phyloP scores from a whole-genome alignment of 2,888 invertebrate genomes.

The Drosophila acutilabella region DNA sequence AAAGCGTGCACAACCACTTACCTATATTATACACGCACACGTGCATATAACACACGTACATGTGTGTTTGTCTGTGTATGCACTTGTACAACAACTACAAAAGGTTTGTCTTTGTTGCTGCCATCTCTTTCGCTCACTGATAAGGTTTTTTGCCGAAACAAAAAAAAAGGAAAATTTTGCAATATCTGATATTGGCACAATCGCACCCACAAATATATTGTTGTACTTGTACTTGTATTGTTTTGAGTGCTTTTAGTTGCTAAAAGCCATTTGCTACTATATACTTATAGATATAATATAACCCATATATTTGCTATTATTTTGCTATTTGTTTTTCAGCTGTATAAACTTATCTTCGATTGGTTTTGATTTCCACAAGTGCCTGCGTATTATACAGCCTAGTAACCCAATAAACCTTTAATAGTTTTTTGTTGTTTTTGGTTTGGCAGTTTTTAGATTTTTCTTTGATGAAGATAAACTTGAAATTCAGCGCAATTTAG shows the following conservation, averaged over 20 bases:
- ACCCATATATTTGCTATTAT: constrained; percentile 7
- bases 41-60: constrained; percentile 4
- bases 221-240: constrained; percentile 17
- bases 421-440: no score
- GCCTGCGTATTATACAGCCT: neutral
- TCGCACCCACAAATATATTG: constrained; percentile 14
- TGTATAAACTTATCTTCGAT: constrained; percentile 1
- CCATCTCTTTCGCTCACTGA: constrained; percentile 25
- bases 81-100: constrained; percentile 31
- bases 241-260: constrained; percentile 38
- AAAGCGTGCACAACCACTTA: constrained; percentile 47
- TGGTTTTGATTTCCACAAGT: constrained; percentile 3
- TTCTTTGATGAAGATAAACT: neutral
- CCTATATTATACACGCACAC: constrained; percentile 21
- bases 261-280: constrained; percentile 35
- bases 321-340: constrained; percentile 1
- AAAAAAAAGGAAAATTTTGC: constrained; percentile 46
- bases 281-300: constrained; percentile 11
- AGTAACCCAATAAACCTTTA: neutral
- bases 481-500: neutral
- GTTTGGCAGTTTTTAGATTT: neutral
- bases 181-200: constrained; percentile 43
- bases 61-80: constrained; percentile 14
- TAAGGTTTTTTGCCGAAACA: constrained; percentile 52
- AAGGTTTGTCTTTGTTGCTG: constrained; percentile 35